phyloP scores from a whole-genome alignment of 2,113 vertebrate species.

The Hippocampus barbouri region DNA sequence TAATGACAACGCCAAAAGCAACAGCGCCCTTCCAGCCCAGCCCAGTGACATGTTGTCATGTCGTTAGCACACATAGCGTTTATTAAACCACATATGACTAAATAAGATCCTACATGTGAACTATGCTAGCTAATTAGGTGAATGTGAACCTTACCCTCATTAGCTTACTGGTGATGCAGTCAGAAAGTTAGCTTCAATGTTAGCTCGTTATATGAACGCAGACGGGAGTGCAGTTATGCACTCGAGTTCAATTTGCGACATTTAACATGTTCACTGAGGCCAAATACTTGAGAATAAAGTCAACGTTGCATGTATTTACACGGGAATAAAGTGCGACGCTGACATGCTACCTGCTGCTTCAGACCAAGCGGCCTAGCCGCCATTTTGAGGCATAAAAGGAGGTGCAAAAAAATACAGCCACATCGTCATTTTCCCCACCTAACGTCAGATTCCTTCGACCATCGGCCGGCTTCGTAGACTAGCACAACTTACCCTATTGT shows the following conservation, averaged over 20 bases:
- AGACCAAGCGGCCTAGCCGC: slow-evolving; percentile 73
- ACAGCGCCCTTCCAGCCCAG: not conserved
- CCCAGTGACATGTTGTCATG: slow-evolving; percentile 2
- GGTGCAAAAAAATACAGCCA: slow-evolving; percentile 69
- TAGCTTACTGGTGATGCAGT: slow-evolving; percentile 32
- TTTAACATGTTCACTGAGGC: not conserved
- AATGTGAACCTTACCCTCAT: slow-evolving; percentile 45
- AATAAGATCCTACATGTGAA: not conserved
- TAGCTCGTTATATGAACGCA: not conserved
- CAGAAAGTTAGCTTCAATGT: slow-evolving; percentile 49
- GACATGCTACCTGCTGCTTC: slow-evolving; percentile 65
- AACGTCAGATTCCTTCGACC: slow-evolving; percentile 44
- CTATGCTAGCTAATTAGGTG: slow-evolving; percentile 23
- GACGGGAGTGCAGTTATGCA: not conserved
- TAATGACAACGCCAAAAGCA: not conserved
- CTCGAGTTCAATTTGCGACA: not conserved
- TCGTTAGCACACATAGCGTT: not conserved
- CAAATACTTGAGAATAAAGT: not conserved
- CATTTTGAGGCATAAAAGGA: slow-evolving; percentile 80
- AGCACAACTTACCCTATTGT: slow-evolving; percentile 63
- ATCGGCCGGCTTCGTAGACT: slow-evolving; percentile 4
- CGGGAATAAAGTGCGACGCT: slow-evolving; percentile 6
- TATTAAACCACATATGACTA: not conserved
- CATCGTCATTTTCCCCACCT: slow-evolving; percentile 70
- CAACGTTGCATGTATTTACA: not conserved